Evolutionary conservation across 2,113 vertebrate genomes (phyloP), one percentile per base, ranked within the genome.

Genomic region (Perccottus glenii): DNA sequence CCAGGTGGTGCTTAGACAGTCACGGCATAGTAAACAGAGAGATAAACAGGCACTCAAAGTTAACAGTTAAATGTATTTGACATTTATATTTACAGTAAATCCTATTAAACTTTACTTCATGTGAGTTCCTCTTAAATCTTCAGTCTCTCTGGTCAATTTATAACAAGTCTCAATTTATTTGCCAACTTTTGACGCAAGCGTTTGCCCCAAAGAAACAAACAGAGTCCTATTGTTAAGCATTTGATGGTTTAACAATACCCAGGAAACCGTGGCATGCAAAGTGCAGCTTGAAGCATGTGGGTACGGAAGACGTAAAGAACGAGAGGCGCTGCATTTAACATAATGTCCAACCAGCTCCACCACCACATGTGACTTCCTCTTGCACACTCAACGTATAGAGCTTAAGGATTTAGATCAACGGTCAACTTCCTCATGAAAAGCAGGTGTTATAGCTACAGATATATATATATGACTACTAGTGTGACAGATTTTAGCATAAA

Each of bases 351-450:
- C 15, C 4, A 11, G 44, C 75, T 67, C 49, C 47, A 59, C 48
- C 7, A 75, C 82, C 19, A 27, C 19, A 27, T 27, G 77, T 80
- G 86, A 90, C 82, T 89, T 89, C 86, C 77, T 82, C 70, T 60
- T 19, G 58, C 60, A 50, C 47, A 9, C 82, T 73, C 45, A 68
- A 47, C 64, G 60, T 73, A 67, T 58, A 64, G 48, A 40, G 45
- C 61, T 50, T 52, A 65, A 80, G 57, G 70, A 89, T 85, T 66
- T 84, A 87, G 80, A 87, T 89, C 85, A 90, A 83, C n/a, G 51
- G 85, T 83, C 85, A 81, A 73, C 81, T 83, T 87, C 81, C 81
- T 77, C 35, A 40, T 51, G 56, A 70, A 68, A 15, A 81, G 72
- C 44, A 35, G 60, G 77, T n/a, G 10, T 46, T 10, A 63, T 27